Conservation (phyloP, 2,113 vertebrate genomes). For the Coracopsis vasa region DNA sequence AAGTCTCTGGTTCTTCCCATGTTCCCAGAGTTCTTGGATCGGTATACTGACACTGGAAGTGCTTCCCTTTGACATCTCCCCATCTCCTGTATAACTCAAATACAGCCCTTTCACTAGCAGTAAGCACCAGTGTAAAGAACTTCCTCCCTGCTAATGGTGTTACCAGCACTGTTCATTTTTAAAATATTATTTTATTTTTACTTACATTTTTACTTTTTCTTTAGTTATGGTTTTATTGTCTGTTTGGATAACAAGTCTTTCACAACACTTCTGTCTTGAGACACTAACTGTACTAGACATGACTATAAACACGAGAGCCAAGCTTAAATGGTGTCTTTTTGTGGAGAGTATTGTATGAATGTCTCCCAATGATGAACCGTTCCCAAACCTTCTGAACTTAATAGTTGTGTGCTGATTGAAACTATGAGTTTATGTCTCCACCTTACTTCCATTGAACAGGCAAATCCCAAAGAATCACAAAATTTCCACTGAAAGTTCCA, state of each 20-base stretch:
- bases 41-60: fast-evolving
- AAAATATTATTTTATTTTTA: neutral
- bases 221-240: neutral
- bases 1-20: neutral
- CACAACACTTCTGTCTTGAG: neutral
- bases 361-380: neutral
- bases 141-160: neutral
- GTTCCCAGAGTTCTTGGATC: neutral
- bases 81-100: neutral
- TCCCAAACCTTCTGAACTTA: neutral
- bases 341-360: neutral
- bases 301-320: neutral
- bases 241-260: neutral
- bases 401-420: neutral
- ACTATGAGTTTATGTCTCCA: neutral
- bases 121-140: neutral
- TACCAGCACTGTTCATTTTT: neutral
- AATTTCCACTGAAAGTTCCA: neutral
- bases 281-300: fast-evolving
- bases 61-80: neutral
- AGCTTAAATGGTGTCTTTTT: neutral
- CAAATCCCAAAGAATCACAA: neutral
- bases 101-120: neutral
- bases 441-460: neutral
- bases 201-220: neutral